A percentile compares a stretch with the other conserved stretches of the same genome.
phyloP scores from a whole-genome alignment of 2,113 vertebrate genomes.

The Neotoma lepida region DNA sequence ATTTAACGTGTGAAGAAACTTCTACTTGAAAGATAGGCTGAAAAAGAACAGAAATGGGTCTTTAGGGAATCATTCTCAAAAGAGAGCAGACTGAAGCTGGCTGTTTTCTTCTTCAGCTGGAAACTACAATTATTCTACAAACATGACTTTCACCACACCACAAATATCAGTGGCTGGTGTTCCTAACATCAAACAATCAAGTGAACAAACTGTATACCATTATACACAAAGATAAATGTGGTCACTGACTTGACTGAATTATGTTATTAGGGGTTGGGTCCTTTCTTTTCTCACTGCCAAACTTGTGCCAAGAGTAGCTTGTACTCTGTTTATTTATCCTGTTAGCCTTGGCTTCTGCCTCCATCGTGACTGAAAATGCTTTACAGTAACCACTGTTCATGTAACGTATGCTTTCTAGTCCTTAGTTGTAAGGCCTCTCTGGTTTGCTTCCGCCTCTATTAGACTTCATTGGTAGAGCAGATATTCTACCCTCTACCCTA shows the following conservation, averaged over 20 bases:
- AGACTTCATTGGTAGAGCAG: neutral
- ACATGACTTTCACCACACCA: neutral
- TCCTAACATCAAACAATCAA: neutral
- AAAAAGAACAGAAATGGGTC: neutral
- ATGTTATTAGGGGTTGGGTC: neutral
- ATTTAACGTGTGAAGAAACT: neutral
- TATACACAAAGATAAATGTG: constrained; percentile 8
- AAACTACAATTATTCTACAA: constrained; percentile 1
- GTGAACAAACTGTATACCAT: neutral
- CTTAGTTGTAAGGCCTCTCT: neutral
- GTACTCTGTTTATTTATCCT: neutral
- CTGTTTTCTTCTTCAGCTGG: constrained; percentile 2
- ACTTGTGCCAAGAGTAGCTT: neutral
- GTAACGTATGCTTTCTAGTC: neutral
- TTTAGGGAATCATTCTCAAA: constrained; percentile 20
- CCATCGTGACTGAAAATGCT: neutral
- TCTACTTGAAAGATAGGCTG: constrained; percentile 4
- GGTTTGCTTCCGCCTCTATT: neutral
- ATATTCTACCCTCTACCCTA: neutral
- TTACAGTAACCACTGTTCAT: neutral
- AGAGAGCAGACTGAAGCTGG: neutral
- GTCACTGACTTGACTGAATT: constrained; percentile 7
- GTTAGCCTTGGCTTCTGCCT: neutral
- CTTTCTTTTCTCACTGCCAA: neutral
- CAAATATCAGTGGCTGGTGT: neutral